A percentile compares a stretch with the other conserved stretches of the same genome.
phyloP scores from a whole-genome alignment of 1,140 invertebrate species.

The Magallana ariakensis region DNA sequence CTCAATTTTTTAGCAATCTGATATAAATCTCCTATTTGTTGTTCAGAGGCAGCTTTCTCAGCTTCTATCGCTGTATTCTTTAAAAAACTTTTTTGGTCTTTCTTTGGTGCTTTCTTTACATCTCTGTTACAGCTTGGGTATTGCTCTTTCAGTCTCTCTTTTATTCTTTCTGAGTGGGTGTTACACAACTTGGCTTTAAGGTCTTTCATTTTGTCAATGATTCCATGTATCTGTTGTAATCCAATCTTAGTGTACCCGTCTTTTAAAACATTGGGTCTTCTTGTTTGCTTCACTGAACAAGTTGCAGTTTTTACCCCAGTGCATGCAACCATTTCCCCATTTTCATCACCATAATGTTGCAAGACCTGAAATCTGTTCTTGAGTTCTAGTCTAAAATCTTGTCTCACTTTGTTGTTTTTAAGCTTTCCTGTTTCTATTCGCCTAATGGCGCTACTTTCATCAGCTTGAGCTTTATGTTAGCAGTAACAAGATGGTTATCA shows the following conservation, averaged over 20 bases:
- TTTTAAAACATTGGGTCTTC: not conserved
- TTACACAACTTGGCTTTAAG: too few species aligned
- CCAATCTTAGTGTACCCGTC: not conserved
- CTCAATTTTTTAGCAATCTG: too few species aligned
- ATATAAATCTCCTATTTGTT: slow-evolving; percentile 41
- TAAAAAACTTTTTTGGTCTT: not conserved
- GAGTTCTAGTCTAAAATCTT: too few species aligned
- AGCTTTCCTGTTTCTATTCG: too few species aligned
- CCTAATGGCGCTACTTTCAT: too few species aligned
- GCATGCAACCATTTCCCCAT: too few species aligned
- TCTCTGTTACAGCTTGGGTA: slow-evolving; percentile 19
- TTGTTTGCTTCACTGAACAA: not conserved
- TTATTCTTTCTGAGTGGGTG: slow-evolving; percentile 32
- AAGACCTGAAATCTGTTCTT: too few species aligned
- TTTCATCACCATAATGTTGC: too few species aligned
- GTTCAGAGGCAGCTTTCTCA: not conserved
- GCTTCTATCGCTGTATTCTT: slow-evolving; percentile 9
- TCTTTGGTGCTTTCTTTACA: slow-evolving; percentile 32
- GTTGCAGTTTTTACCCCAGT: too few species aligned
- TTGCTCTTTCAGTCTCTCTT: slow-evolving; percentile 3
- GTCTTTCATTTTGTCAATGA: slow-evolving; percentile 38
- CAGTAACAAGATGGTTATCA: too few species aligned
- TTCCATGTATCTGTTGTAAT: slow-evolving; percentile 27
- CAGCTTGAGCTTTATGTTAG: too few species aligned
- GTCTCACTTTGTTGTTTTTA: too few species aligned